Evolutionary conservation across 2,888 invertebrate species (phyloP), one percentile per base, ranked within the genome.

Genomic region (Baccha elongata): DNA sequence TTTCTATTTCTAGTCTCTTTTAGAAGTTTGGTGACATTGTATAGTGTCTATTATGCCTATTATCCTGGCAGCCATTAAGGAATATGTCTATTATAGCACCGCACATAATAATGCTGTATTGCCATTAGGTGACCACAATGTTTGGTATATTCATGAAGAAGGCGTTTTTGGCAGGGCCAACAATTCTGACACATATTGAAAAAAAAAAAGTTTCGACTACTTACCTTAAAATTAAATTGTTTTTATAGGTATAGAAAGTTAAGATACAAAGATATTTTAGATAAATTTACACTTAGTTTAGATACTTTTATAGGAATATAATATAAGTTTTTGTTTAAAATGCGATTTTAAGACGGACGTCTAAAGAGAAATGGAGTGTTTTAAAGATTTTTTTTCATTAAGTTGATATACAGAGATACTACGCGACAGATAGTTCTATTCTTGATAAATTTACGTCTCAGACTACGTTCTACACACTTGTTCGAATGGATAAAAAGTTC

Each of bases 401-500:
- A 60, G 19, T 48, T 65, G 19, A 44, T 78, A 17, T 35, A 48
- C 48, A 71, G 21, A 71, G 71, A 76, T 76, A 76, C 68, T 73
- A 68, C 75, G 78, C 83, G 78, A 68, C 55, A 68, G 68, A 73
- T 68, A 68, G 78, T 68, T 76, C 67, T 78, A 48, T 68, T 46
- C 52, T 58, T 62, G 62, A 64, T 72, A 52, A 68, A 78, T 72
- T 68, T 78, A 73, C 78, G 78, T 78, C 78, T 72, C 52, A 78
- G 83, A 83, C 83, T 83, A 83, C 78, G 68, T 58, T 42, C 55
- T 72, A 73, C 83, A 83, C 83, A 83, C 83, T 83, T 83, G 83
- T 83, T 83, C 83, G 83, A 83, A 78, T 83, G 67, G 73, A 55
- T 73, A 13, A 73, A 83, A 83, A 83, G 83, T 78, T 72, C 83